Evolutionary conservation across 2,113 vertebrate species (phyloP), one percentile per base, ranked within the genome.

Genomic region (Candoia aspera): DNA sequence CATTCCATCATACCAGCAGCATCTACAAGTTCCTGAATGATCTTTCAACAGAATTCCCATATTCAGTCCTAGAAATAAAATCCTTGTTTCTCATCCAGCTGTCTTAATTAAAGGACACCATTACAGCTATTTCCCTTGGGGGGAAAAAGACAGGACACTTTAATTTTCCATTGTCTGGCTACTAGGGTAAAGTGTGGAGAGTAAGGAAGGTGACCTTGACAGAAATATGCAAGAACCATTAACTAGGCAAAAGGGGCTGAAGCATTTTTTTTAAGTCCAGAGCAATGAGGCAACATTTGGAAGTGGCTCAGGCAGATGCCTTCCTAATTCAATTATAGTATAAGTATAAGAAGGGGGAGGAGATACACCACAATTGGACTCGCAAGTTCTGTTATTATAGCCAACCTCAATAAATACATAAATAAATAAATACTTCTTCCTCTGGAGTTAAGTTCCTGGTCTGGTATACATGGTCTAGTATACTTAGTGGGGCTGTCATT

Each of bases 1-100:
- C 91, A 89, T 86, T 88, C 90, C 93, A 95, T 93, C 92, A 83
- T 90, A 85, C 55, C 12, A 87, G 23, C 42, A 54, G 29, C 68
- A 59, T 89, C 21, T 62, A 92, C 73, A 88, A 62, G 8, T 84
- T 84, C 12, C 73, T 84, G 49, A 54, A 46, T 89, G 73, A 88
- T 87, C 91, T 92, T 89, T 92, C 86, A 55, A 29, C 37, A 15
- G 8, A 26, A 49, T 60, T 93, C 29, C 89, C 84, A 42, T 55
- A 64, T 17, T 89, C 93, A 84, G n/a, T 86, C 49, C 53, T 89
- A 62, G 68, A 84, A 88, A 46, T 13, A 84, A 84, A 89, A 54
- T 84, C 57, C 53, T 88, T 84, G 37, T 17, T 87, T 73, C 21
- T 12, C 29, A 55, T 17, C 29, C 55, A 89, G 46, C n/a, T 60